Conservation (phyloP, 2,113 vertebrate species). For the Nansenia antarctica region DNA sequence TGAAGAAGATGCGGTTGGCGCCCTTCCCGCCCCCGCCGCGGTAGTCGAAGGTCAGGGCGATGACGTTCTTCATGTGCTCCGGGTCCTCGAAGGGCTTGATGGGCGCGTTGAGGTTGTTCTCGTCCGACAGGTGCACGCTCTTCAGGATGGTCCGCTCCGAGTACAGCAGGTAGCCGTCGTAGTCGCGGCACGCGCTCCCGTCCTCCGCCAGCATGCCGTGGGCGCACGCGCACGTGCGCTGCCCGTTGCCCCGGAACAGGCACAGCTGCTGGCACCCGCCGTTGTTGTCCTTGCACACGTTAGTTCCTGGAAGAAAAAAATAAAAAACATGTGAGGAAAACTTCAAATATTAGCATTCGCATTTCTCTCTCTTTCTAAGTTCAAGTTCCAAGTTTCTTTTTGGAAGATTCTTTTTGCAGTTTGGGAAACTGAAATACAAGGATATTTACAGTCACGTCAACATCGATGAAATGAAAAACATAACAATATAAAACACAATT, state of each 20-base stretch:
- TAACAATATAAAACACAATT: no score
- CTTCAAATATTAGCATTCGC: no score
- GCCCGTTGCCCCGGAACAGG: constrained; percentile 81
- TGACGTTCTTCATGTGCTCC: constrained; percentile 97
- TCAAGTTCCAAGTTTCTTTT: no score
- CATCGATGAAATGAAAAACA: not conserved
- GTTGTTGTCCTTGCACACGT: constrained; percentile 88
- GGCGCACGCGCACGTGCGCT: constrained; percentile 88
- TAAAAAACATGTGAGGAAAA: no score
- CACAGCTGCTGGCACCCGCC: constrained; percentile 94
- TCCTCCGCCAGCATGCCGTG: constrained; percentile 92
- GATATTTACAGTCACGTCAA: no score
- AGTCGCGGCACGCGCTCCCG: constrained; percentile 84
- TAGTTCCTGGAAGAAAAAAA: no score
- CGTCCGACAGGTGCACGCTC: constrained; percentile 94
- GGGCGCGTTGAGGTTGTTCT: constrained; percentile 93
- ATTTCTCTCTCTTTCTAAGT: no score
- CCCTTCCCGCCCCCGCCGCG: constrained; percentile 82
- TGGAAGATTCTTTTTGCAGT: no score
- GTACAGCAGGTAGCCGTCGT: constrained; percentile 94
- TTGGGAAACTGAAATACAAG: no score
- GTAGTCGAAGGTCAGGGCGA: constrained; percentile 93
- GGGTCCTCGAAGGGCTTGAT: constrained; percentile 95
- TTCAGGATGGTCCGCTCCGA: constrained; percentile 96
- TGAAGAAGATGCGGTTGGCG: constrained; percentile 95